phyloP scores from a whole-genome alignment of 2,113 vertebrate genomes.

The Chaenogobius annularis region DNA sequence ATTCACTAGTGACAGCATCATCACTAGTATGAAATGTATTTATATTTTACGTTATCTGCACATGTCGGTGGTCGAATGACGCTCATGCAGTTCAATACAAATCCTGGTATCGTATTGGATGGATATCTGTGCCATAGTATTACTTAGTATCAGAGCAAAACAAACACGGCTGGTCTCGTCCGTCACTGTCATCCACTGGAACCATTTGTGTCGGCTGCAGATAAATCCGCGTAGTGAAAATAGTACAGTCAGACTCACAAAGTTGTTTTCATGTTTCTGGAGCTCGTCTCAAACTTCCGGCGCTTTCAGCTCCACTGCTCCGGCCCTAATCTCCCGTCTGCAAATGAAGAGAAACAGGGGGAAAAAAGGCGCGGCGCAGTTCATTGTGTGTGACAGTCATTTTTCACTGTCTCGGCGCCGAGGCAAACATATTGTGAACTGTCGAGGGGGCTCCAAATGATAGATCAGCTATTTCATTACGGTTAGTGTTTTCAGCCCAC shows the following conservation, averaged over 20 bases:
- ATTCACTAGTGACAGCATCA: too few relatives aligned
- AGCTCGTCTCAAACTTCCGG: constrained; percentile 1
- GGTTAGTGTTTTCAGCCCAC: constrained; percentile 4
- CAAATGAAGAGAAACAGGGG: constrained; percentile 43
- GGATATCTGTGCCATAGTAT: too few relatives aligned
- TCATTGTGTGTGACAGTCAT: constrained; percentile 40
- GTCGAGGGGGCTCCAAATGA: constrained; percentile 40
- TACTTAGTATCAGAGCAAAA: too few relatives aligned
- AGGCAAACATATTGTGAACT: constrained; percentile 37
- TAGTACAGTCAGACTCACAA: background rate
- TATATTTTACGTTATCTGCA: too few relatives aligned
- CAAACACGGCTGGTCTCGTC: too few relatives aligned
- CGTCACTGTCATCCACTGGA: too few relatives aligned
- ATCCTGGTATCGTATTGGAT: too few relatives aligned
- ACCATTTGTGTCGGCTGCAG: background rate
- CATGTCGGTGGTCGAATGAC: too few relatives aligned
- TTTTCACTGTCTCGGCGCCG: constrained; percentile 49
- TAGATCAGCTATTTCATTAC: constrained; percentile 57
- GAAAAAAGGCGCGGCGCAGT: constrained; percentile 50
- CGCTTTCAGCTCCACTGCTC: constrained; percentile 54
- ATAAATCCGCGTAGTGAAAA: background rate
- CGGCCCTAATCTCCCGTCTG: constrained; percentile 55
- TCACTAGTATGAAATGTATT: too few relatives aligned
- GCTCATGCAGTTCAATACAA: too few relatives aligned
- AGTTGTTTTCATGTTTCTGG: background rate